phyloP scores from a whole-genome alignment of 2,888 invertebrate genomes.

The Tanypteryx hageni region DNA sequence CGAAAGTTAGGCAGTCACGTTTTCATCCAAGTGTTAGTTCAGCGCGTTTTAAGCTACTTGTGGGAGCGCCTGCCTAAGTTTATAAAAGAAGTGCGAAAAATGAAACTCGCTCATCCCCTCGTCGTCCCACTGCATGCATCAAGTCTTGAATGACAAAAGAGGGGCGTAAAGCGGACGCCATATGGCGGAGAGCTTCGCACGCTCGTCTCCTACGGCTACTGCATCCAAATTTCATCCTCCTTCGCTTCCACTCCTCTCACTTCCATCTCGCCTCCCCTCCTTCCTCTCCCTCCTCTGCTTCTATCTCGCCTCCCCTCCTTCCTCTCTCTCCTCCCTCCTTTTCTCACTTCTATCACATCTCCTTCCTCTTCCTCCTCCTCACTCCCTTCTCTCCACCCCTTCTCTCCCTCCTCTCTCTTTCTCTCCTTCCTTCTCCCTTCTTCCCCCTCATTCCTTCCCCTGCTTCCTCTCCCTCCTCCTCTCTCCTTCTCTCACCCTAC shows the following conservation, averaged over 20 bases:
- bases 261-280: background rate
- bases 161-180: background rate
- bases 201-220: background rate
- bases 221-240: constrained; percentile 5
- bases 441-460: background rate
- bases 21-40: too few relatives aligned
- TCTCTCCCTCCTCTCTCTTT: background rate
- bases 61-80: too few relatives aligned
- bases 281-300: background rate
- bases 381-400: background rate
- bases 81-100: too few relatives aligned
- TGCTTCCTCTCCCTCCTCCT: background rate
- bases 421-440: background rate
- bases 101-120: background rate
- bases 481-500: background rate
- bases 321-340: background rate
- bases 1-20: too few relatives aligned
- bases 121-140: background rate
- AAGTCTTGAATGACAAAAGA: constrained; percentile 10
- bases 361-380: background rate
- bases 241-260: background rate
- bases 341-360: background rate
- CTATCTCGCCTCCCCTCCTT: background rate
- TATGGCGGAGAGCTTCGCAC: background rate
- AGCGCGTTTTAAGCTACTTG: too few relatives aligned